Base-by-base conservation (phyloP, 2,113 vertebrate species). In the Oophaga pumilio region DNA sequence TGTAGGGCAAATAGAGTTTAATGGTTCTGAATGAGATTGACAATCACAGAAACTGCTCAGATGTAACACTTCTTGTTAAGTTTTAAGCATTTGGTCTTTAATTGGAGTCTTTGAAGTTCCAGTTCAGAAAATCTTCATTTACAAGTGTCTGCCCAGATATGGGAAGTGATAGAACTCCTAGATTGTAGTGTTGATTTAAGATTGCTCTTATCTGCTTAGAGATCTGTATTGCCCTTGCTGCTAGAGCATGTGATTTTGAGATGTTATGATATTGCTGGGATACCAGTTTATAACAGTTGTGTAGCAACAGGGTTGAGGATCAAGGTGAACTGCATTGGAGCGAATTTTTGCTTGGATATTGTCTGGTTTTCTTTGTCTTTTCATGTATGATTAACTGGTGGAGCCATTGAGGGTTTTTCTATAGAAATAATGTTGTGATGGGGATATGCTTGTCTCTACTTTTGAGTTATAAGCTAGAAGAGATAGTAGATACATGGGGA, bases 121-220 rank as follows among this genome's bases (percentile, higher is more conserved):
- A 83, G 81, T 83, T 83, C 81, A 83, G 81, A 83, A 69, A 83
- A 69, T 83, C 81, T 83, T 83, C 43, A 53, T 69, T 68, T 68
- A 52, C 43, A 83, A 83, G 81, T 83, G 49, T 83, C 64, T 69
- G 49, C n/a, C 24, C 22, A 83, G 64, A 83, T 83, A 83, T 69
- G 43, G 62, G 81, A 83, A 83, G 64, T 83, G 64, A 62, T 49
- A 69, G 62, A 24, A n/a, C 77, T 68, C 49, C 0, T 7, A 68
- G 80, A 82, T 82, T 82, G 62, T 26, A 83, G 4, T 83, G 81
- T 83, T 83, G 81, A 83, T 83, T 69, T 83, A 83, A 53, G 62
- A 68, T 66, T 24, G n/a, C 22, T 53, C 81, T 83, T 83, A 83
- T 83, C 81, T 82, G 43, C 62, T 52, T 26, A 6, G 22, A 83